Evolutionary conservation across 64 coral and sea anemone genomes (phyloP).

Genomic region (Actinia equina): DNA sequence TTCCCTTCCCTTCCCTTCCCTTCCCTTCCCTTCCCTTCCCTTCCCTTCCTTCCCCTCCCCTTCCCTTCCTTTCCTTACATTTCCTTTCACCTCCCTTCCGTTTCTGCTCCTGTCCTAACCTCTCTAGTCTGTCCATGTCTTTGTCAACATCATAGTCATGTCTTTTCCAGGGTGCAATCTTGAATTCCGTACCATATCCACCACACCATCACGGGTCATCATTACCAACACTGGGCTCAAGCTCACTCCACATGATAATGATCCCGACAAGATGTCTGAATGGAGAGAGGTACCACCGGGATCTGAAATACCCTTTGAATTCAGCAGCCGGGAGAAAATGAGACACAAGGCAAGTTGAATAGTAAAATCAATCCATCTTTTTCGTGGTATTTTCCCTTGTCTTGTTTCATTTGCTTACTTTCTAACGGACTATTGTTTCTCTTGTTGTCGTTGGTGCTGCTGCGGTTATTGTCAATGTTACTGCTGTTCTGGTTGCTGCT

Average conservation of each 20-base stretch:
- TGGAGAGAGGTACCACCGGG: constrained; percentile 80
- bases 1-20: too few species aligned
- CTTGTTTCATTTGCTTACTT: too few species aligned
- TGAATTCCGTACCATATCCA: constrained; percentile 82
- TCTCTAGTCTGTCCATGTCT: too few species aligned
- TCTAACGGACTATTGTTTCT: too few species aligned
- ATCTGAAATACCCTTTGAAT: constrained; percentile 83
- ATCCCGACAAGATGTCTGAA: constrained; percentile 77
- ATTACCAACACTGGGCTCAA: constrained; percentile 82
- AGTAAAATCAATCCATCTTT: neutral
- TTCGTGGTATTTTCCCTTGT: neutral
- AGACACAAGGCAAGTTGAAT: constrained; percentile 74
- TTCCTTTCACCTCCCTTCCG: too few species aligned
- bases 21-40: too few species aligned
- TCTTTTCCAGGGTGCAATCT: constrained; percentile 53
- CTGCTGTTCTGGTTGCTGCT: neutral
- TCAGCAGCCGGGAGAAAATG: constrained; percentile 83
- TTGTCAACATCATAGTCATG: neutral
- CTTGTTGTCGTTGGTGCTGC: neutral
- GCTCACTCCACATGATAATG: constrained; percentile 32
- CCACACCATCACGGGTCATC: constrained; percentile 89
- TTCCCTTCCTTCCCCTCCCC: too few species aligned
- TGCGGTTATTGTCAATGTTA: neutral
- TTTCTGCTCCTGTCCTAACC: too few species aligned
- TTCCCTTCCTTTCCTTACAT: too few species aligned